phyloP scores from a whole-genome alignment of 2,797 vertebrate species.

The Gallinago nigripennis region DNA sequence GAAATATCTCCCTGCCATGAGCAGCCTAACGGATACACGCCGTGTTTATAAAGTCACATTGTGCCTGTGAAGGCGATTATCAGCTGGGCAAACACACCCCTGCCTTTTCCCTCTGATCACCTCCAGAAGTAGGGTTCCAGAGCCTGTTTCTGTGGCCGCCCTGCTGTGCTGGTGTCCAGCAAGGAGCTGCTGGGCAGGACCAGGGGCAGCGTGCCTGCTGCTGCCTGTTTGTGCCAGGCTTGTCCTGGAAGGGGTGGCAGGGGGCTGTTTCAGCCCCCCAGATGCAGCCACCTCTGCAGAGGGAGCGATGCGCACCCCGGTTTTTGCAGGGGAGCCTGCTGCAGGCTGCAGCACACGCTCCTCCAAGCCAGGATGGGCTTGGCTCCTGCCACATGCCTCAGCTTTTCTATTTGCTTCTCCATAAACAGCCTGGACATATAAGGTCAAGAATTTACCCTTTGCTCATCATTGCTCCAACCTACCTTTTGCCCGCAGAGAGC shows the following conservation, averaged over 20 bases:
- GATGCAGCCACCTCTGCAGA: neutral
- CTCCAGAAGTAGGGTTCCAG: neutral
- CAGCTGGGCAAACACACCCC: neutral
- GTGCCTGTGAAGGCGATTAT: neutral
- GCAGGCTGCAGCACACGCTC: neutral
- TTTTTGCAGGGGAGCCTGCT: neutral
- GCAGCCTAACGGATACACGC: neutral
- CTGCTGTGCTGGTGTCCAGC: neutral
- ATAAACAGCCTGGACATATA: neutral
- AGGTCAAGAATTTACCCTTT: neutral
- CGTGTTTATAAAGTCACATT: neutral
- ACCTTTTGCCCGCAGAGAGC: neutral
- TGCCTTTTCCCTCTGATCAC: neutral
- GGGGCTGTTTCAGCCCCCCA: accelerated
- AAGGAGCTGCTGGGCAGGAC: neutral
- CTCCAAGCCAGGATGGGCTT: neutral
- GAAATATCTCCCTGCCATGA: neutral
- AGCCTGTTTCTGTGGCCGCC: neutral
- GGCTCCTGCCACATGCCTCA: neutral
- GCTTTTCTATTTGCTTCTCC: neutral
- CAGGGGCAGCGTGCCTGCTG: neutral
- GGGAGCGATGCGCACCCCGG: accelerated
- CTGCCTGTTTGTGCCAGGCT: neutral
- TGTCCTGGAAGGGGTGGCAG: neutral
- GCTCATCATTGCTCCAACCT: neutral